Conservation (phyloP, 37 sponge, comb jelly and placozoan species). For the Aphrocallistes beatrix region DNA sequence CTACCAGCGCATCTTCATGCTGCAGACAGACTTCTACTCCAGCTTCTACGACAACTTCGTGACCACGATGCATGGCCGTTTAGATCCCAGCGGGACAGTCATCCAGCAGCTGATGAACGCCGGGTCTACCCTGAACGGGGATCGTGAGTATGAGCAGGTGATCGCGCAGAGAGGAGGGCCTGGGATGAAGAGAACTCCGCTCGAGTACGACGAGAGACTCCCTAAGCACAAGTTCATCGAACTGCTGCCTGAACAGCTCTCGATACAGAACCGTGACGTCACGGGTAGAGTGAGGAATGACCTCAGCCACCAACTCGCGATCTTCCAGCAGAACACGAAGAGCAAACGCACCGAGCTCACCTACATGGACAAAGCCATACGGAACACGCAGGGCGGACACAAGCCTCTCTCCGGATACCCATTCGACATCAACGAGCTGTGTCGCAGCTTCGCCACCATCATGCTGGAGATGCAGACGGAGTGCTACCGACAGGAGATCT, state of each 20-base stretch:
- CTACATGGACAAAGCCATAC: neutral
- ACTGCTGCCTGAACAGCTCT: neutral
- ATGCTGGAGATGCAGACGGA: conserved; percentile 15
- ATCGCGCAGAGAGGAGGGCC: neutral
- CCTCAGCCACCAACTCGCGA: neutral
- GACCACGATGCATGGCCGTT: neutral
- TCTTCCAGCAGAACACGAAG: neutral
- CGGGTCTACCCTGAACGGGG: neutral
- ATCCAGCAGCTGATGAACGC: neutral
- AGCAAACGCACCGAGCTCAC: conserved; percentile 13
- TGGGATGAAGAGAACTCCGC: neutral
- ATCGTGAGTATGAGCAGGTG: neutral
- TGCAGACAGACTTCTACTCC: conserved; percentile 7
- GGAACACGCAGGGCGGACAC: neutral
- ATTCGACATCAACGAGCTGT: conserved; percentile 11
- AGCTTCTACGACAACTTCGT: conserved; percentile 11
- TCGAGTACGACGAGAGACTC: neutral
- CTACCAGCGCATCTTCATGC: neutral
- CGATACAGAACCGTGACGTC: neutral
- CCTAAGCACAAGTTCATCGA: neutral
- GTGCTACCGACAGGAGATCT: neutral
- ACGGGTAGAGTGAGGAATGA: neutral
- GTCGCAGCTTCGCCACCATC: neutral
- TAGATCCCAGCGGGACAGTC: neutral
- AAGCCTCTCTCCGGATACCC: neutral